Conservation (phyloP, 37 sponge, comb jelly and placozoan species). For the Geodia barretti region DNA sequence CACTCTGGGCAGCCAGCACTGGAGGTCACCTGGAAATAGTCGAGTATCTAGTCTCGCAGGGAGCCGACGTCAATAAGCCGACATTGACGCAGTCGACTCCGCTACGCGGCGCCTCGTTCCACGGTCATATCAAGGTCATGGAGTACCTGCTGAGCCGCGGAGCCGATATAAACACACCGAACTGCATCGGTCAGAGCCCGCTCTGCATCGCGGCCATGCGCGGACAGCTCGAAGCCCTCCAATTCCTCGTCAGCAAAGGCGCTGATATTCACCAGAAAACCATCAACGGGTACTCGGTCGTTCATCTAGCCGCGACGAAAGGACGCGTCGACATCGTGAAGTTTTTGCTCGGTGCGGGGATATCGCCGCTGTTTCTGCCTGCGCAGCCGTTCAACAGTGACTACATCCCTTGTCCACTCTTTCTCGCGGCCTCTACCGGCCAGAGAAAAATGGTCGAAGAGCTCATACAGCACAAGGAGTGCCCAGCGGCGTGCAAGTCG, state of each 20-base stretch:
- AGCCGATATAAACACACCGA: conserved; percentile 88
- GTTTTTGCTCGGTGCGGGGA: conserved; percentile 54
- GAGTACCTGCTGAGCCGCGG: conserved; percentile 49
- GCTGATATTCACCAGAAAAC: conserved; percentile 72
- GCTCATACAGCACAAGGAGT: conserved; percentile 42
- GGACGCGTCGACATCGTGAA: conserved; percentile 73
- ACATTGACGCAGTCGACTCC: conserved; percentile 89
- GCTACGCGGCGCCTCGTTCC: conserved; percentile 84
- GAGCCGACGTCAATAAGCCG: conserved; percentile 75
- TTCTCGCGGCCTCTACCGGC: conserved; percentile 80
- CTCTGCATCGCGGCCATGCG: conserved; percentile 84
- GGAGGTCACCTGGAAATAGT: conserved; percentile 81
- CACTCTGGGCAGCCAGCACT: conserved; percentile 88
- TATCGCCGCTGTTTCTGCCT: conserved; percentile 46
- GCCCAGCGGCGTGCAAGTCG: conserved; percentile 51
- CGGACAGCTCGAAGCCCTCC: conserved; percentile 69
- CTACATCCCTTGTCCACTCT: conserved; percentile 81
- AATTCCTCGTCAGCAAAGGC: conserved; percentile 58
- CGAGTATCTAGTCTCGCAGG: conserved; percentile 59
- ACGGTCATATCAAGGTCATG: conserved; percentile 82
- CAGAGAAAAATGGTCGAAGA: conserved; percentile 58
- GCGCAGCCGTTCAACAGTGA: conserved; percentile 41
- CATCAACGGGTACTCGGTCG: conserved; percentile 83
- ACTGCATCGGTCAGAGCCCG: conserved; percentile 89
- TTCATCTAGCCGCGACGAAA: conserved; percentile 86